Percentiles rank a stretch among this genome's conserved stretches.
phyloP scores from a whole-genome alignment of 2,888 invertebrate species.

The Endotricha flammealis region DNA sequence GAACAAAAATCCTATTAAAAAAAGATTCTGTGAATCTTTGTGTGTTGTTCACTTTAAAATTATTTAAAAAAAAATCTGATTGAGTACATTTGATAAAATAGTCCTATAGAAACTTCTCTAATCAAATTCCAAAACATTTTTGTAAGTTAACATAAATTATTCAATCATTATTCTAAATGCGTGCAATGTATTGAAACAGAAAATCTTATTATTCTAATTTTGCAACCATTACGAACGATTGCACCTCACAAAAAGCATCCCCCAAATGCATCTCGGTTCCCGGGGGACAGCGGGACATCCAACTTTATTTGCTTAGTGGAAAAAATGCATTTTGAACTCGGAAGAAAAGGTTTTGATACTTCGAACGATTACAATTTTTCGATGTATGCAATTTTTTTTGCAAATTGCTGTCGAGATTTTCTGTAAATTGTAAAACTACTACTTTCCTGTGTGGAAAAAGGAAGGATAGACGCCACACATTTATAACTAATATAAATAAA shows the following conservation, averaged over 20 bases:
- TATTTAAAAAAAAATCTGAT: too few species aligned
- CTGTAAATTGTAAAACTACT: too few species aligned
- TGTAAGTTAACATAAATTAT: neutral
- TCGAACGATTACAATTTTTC: constrained; percentile 2
- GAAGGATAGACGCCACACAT: too few species aligned
- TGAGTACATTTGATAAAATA: too few species aligned
- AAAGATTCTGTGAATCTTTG: too few species aligned
- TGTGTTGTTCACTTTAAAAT: too few species aligned
- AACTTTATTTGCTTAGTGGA: constrained; percentile 60
- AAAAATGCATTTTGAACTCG: constrained; percentile 32
- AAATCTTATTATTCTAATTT: constrained; percentile 58
- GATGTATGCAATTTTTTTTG: neutral
- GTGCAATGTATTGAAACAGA: constrained; percentile 26
- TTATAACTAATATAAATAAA: too few species aligned
- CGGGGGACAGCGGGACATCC: constrained; percentile 53
- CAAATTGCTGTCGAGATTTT: neutral
- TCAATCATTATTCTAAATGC: constrained; percentile 45
- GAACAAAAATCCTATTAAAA: too few species aligned
- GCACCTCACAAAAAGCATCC: constrained; percentile 36
- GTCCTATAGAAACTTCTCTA: too few species aligned
- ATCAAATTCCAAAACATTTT: too few species aligned
- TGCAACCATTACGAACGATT: constrained; percentile 24
- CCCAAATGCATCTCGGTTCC: constrained; percentile 50
- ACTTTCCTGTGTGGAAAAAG: too few species aligned
- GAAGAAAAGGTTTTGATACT: constrained; percentile 27